Evolutionary conservation across 2,113 vertebrate species (phyloP).

Genomic region (Platichthys flesus): DNA sequence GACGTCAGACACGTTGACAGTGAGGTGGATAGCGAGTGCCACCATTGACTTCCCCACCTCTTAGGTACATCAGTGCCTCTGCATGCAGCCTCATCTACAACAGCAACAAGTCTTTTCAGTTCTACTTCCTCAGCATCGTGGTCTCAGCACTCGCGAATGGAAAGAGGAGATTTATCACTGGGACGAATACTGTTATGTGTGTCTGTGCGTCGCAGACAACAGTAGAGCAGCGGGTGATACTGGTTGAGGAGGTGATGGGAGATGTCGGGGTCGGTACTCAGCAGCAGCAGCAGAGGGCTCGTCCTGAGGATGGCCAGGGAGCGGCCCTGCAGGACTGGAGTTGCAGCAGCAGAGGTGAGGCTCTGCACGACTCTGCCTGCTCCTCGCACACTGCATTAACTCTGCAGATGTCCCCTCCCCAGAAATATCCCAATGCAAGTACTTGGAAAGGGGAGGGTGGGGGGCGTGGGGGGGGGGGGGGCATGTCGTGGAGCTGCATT

Average conservation of each 20-base stretch:
- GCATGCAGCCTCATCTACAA: conserved; percentile 21
- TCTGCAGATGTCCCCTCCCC: conserved; percentile 70
- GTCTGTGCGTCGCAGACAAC: conserved; percentile 27
- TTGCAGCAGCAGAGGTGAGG: conserved; percentile 43
- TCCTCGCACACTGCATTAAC: conserved; percentile 62
- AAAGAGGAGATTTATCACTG: conserved; percentile 14
- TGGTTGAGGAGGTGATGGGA: conserved; percentile 9
- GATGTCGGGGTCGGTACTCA: not conserved
- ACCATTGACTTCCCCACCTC: not conserved
- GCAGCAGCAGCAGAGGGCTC: conserved; percentile 23
- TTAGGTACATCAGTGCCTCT: conserved; percentile 1
- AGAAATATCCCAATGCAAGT: conserved; percentile 57
- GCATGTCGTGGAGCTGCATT: conserved; percentile 32
- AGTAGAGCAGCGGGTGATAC: conserved; percentile 39
- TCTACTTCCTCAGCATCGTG: not conserved
- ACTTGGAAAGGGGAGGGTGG: conserved; percentile 24
- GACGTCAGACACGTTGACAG: conserved; percentile 36
- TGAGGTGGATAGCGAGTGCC: not conserved
- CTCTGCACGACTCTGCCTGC: conserved; percentile 44
- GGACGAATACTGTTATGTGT: conserved; percentile 42
- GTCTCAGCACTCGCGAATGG: not conserved
- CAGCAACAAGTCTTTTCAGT: conserved; percentile 32
- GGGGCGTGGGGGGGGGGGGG: not conserved
- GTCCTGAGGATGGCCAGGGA: conserved; percentile 23
- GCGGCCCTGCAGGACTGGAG: conserved; percentile 39